Evolutionary conservation across 1,140 invertebrate species (phyloP).

Genomic region (Drosophila novamexicana): DNA sequence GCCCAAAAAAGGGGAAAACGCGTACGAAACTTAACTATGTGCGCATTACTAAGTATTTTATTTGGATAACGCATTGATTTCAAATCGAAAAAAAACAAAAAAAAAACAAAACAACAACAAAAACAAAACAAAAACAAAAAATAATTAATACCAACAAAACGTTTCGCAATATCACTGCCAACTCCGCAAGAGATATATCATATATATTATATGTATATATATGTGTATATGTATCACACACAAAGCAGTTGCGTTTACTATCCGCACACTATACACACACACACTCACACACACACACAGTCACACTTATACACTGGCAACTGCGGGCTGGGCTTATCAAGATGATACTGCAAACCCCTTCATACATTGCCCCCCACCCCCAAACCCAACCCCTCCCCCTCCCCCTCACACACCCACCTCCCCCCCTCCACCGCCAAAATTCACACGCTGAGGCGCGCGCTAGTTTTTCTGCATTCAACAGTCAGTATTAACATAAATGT

Average conservation of each 20-base stretch:
- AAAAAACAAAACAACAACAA: conserved; percentile 10
- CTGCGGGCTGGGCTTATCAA: conserved; percentile 29
- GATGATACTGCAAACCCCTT: conserved; percentile 20
- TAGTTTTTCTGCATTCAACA: conserved; percentile 36
- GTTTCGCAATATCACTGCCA: conserved; percentile 80
- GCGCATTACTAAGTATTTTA: conserved; percentile 40
- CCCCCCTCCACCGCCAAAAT: not conserved
- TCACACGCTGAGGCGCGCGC: conserved; percentile 27
- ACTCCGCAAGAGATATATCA: conserved; percentile 69
- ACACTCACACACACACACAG: not conserved
- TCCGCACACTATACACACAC: conserved; percentile 26
- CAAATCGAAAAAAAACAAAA: conserved; percentile 29
- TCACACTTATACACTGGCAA: conserved; percentile 7
- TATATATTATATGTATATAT: conserved; percentile 34
- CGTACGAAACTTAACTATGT: conserved; percentile 32
- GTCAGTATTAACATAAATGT: conserved; percentile 33
- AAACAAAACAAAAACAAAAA: conserved; percentile 13
- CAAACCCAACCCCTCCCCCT: not conserved
- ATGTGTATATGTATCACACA: conserved; percentile 39
- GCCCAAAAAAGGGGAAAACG: conserved; percentile 23
- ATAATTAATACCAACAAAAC: conserved; percentile 40
- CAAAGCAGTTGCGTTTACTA: conserved; percentile 49
- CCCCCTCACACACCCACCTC: not conserved
- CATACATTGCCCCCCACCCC: conserved; percentile 3
- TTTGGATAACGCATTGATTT: conserved; percentile 37